Percentiles rank a stretch among this genome's conserved stretches.
Evolutionary conservation across 2,888 invertebrate genomes (phyloP).

Genomic region (Idaea dimidiata): DNA sequence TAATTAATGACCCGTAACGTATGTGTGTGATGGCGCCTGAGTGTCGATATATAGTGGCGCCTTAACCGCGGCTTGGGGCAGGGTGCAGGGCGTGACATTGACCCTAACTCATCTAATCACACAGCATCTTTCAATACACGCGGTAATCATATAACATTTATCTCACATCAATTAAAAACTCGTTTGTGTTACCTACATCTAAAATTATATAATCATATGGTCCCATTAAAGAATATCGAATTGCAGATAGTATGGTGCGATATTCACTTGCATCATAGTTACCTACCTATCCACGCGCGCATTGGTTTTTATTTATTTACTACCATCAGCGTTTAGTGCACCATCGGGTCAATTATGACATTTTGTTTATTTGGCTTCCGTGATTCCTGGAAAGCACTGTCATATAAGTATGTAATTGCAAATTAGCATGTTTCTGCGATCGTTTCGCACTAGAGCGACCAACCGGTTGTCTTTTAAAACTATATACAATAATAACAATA

Average conservation of each 20-base stretch:
- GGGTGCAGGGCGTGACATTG: constrained; percentile 48
- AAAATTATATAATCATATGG: constrained; percentile 4
- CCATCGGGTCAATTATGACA: constrained; percentile 37
- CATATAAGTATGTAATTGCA: constrained; percentile 31
- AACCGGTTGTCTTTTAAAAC: background rate
- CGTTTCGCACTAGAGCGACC: constrained; percentile 14
- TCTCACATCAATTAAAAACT: background rate
- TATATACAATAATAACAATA: no score
- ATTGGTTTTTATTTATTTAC: constrained; percentile 40
- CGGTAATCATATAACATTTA: background rate
- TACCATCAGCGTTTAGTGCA: constrained; percentile 42
- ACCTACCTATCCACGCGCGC: constrained; percentile 37
- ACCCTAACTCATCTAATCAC: constrained; percentile 21
- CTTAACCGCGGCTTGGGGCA: constrained; percentile 23
- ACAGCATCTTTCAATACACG: constrained; percentile 8
- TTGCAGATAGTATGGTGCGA: constrained; percentile 39
- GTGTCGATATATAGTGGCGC: constrained; percentile 19
- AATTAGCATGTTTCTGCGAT: constrained; percentile 21
- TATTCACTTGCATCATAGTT: constrained; percentile 44
- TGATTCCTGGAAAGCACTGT: constrained; percentile 56
- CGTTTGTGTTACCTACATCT: constrained; percentile 2
- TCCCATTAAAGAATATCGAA: constrained; percentile 15
- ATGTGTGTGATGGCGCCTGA: constrained; percentile 29
- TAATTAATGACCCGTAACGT: constrained; percentile 35
- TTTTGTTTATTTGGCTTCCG: constrained; percentile 51